Conservation (phyloP, 1,140 invertebrate species). For the Ruditapes philippinarum region DNA sequence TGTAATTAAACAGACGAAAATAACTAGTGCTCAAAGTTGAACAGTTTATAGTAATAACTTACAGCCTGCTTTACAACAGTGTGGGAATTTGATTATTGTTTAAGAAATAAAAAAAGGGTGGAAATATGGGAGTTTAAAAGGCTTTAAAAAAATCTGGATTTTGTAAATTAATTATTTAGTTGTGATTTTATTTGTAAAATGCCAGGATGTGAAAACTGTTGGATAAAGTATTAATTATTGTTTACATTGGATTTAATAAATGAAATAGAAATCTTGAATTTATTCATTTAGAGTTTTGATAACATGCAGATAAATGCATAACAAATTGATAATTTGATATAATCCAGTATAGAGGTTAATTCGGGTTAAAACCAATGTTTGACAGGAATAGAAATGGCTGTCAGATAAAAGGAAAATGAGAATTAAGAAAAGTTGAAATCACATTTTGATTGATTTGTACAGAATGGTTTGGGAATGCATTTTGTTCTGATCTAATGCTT, state of each 20-base stretch:
- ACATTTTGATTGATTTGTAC: no score
- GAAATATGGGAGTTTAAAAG: background rate
- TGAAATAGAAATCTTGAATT: background rate
- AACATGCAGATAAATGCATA: background rate
- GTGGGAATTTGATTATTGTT: constrained; percentile 5
- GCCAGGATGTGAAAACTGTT: background rate
- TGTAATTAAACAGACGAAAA: no score
- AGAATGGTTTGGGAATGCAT: no score
- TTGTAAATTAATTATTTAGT: background rate
- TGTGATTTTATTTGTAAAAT: background rate
- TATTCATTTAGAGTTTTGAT: background rate
- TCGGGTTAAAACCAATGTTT: background rate
- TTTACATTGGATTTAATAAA: background rate
- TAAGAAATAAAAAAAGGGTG: background rate
- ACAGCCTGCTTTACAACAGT: no score
- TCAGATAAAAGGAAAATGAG: no score
- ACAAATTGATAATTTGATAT: background rate
- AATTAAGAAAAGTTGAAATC: no score
- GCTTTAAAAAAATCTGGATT: background rate
- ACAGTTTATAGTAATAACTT: no score
- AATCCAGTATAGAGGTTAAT: background rate
- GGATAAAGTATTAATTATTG: background rate
- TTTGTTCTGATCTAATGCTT: no score
- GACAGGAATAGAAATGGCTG: no score
- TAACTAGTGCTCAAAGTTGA: no score